Evolutionary conservation across 2,888 invertebrate genomes (phyloP), one percentile per base, ranked within the genome.

Genomic region (Latrodectus hesperus): DNA sequence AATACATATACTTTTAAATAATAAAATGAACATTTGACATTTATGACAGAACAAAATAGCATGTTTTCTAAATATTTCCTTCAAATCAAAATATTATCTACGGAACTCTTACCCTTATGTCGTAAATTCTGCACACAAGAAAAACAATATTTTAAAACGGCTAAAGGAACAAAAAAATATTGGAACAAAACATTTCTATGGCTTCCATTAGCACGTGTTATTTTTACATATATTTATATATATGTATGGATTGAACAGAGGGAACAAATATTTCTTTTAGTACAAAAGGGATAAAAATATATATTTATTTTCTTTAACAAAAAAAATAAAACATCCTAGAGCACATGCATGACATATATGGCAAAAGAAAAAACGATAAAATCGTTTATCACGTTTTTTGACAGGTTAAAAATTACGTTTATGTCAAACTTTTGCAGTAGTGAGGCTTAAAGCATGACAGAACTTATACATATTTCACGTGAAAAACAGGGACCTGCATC

Each of bases 371-470:
- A 84, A 84, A 71, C 84, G 84, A 84, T 84, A 84, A 84, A 84
- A 84, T 84, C 84, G 84, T 84, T 84, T 77, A 84, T 84, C 84
- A 84, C 71, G 67, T 65, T 67, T 38, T 38, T 53, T 77, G 84
- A 84, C 84, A 65, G 77, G 51, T 70, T 60, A 64, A 76, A 84
- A 84, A 72, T 72, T 84, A 77, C 77, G 55, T 84, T 84, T 64
- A 72, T 84, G 84, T 84, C 84, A 84, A 71, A 77, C 64, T 84
- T 67, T 51, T 71, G 53, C 84, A 65, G 72, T 73, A 76, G 64
- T 72, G 71, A 67, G 72, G 26, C 84, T 71, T 77, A 70, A 71
- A 77, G 76, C 64, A 71, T 77, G 84, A 77, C 84, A 77, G 65
- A 71, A 64, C 52, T 77, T 9, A 22, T 67, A 72, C 60, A 84